These are phyloP conservation scores for Sinhomidia bicolor DNA, from an alignment of 2,888 invertebrate species.

Conservation along the genomic window DNA sequence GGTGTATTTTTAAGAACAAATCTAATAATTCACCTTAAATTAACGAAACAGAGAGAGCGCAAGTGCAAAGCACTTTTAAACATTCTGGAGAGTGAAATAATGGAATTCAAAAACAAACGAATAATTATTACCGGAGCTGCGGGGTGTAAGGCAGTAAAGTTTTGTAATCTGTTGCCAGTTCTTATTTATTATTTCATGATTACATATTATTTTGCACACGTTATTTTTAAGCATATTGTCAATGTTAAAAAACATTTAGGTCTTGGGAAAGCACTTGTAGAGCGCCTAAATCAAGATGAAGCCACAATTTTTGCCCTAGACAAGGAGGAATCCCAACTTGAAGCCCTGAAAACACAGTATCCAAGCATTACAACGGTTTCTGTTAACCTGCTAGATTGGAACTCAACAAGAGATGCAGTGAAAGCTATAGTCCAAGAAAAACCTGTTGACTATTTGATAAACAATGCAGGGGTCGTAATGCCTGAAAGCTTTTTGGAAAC, in stretches of 20 bases:
- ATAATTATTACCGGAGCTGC: slow-evolving; percentile 60
- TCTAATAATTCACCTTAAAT: too few species aligned
- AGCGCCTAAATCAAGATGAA: slow-evolving; percentile 26
- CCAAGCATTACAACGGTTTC: slow-evolving; percentile 2
- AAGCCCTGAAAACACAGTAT: not conserved
- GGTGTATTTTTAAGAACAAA: too few species aligned
- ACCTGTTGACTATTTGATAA: slow-evolving; percentile 62
- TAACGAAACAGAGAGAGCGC: too few species aligned
- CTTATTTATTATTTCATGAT: too few species aligned
- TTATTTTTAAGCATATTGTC: not conserved
- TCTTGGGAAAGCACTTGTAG: slow-evolving; percentile 51
- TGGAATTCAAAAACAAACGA: slow-evolving; percentile 52
- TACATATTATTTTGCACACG: not conserved
- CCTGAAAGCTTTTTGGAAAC: slow-evolving; percentile 68
- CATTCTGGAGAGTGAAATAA: not conserved
- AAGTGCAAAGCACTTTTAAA: too few species aligned
- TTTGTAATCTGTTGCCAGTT: not conserved
- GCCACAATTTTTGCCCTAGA: slow-evolving; percentile 48
- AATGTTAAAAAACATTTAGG: slow-evolving; percentile 38
- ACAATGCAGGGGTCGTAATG: slow-evolving; percentile 66
- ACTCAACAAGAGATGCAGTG: slow-evolving; percentile 39
- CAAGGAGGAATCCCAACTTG: slow-evolving; percentile 33
- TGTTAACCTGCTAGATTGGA: slow-evolving; percentile 58
- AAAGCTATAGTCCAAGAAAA: slow-evolving; percentile 37
- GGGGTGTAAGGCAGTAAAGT: slow-evolving; percentile 43